These are phyloP conservation scores for Ridgeia piscesae DNA, from an alignment of 1,140 invertebrate genomes.

Conservation along the genomic window DNA sequence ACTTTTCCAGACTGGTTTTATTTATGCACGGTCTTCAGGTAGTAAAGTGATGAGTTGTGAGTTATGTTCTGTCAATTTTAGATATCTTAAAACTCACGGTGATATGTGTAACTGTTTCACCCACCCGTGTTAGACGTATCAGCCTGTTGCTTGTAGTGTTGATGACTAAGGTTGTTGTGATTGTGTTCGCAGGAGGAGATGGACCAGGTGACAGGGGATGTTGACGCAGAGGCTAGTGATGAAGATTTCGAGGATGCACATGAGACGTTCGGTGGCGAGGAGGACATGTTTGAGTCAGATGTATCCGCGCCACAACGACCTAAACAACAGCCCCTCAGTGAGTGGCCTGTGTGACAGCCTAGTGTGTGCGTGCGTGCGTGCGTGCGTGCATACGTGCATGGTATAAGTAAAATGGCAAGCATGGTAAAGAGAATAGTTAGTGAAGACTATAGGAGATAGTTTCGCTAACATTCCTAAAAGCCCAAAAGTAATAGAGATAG, in stretches of 20 bases:
- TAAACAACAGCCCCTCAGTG: conserved; percentile 9
- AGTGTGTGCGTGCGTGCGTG: too few species aligned
- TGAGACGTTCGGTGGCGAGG: conserved; percentile 78
- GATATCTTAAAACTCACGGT: neutral
- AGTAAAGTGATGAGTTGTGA: neutral
- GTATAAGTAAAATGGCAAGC: too few species aligned
- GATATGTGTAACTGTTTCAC: neutral
- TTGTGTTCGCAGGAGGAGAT: neutral
- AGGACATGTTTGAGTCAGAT: conserved; percentile 48
- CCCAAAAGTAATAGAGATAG: too few species aligned
- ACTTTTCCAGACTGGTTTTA: neutral
- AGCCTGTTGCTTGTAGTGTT: neutral
- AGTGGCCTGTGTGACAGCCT: neutral
- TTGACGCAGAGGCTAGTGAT: conserved; percentile 56
- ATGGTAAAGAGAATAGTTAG: too few species aligned
- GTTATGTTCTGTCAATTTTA: neutral
- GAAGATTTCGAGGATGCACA: conserved; percentile 84
- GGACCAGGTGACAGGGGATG: conserved; percentile 44
- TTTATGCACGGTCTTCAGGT: neutral
- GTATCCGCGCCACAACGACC: neutral
- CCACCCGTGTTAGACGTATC: neutral
- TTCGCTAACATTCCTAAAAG: too few species aligned
- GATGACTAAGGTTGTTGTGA: neutral
- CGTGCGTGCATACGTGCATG: too few species aligned
- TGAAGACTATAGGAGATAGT: too few species aligned